Evolutionary conservation across 1,140 invertebrate species (phyloP), one percentile per base, ranked within the genome.

Genomic region (Dreissena polymorpha): DNA sequence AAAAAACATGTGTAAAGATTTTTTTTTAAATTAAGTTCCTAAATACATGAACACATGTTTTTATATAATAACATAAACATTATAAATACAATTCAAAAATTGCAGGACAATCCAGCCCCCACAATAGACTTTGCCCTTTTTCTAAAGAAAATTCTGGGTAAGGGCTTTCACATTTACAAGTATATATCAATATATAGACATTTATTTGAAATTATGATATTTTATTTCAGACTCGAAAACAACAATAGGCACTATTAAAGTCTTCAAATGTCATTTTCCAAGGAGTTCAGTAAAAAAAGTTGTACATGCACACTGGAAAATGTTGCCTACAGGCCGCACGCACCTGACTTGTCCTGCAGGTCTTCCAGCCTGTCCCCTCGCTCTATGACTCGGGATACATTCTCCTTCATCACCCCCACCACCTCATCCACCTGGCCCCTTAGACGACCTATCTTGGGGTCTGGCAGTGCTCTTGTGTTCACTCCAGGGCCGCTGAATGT

Each of bases 401-500:
- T 95, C 50, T 93, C 91, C 10, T 94, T 92, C 94, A 95, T 95
- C 10, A 94, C 93, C 73, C 94, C 93, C 0, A 94, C 93, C 16
- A 95, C 94, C 77, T 95, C 94, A 53, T 94, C 93, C 39, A 95
- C 94, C 88, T 95, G 94, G 39, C 93, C 89, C 81, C 92, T 92
- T 51, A 90, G 70, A 21, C 89, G 85, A 18, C 82, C 77, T 67
- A 90, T 76, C 77, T 88, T 88, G 16, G 83, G 86, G 65, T 90
- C 88, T 63, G 65, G 23, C 55, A 89, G 68, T 23, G 73, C 83
- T 16, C 82, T 63, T 16, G 86, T 87, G 16, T 81, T 83, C 23
- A 89, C 86, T 60, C 53, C 85, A n/a, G 87, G 89, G 21, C 89
- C 89, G 65, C 89, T 90, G 83, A 50, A 84, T 83, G 39, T 39